Evolutionary conservation across 2,797 vertebrate genomes (phyloP), one percentile per base, ranked within the genome.

Genomic region (Gadopsis bispinosus): DNA sequence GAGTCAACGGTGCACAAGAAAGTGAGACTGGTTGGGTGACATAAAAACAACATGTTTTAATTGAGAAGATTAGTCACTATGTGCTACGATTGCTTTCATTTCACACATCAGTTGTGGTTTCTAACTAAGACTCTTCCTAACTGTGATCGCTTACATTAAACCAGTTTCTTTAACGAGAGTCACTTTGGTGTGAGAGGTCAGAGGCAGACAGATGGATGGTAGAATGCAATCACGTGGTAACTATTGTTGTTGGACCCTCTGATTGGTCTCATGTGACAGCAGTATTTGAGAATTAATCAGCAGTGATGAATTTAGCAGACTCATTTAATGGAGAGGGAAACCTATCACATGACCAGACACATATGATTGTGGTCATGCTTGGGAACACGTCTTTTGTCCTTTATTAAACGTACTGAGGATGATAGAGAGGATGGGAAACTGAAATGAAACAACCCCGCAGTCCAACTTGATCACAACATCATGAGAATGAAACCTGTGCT

Each of bases 1-100:
- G 67, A 84, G 73, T 80, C 79, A 89, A 77, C 5, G 0, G 56
- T 31, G 31, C 33, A 69, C 20, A 7, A 37, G 22, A 79, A 19
- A 64, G 37, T 1, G 63, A 67, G 61, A 91, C 90, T 77, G 87
- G 92, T 90, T 88, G 61, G 67, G 79, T 83, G 75, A 76, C 81
- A 70, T 19, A 58, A 72, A 60, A 69, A 54, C 58, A 78, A 7
- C 26, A 26, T 16, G 29, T 70, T 67, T 68, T 33, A 79, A 60
- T 53, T 59, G 41, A 47, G 22, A 31, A 45, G 4, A 62, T 77
- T 43, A 73, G 74, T 83, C 67, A 73, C 54, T 4, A 31, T 22
- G 43, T 43, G 22, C 19, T 5, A n/a, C 1, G 11, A 58, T 66
- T 48, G 56, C 22, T 61, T 73, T 78, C 33, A 41, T 58, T 78